phyloP scores from a whole-genome alignment of 2,888 invertebrate genomes.

The Ophraella communa region DNA sequence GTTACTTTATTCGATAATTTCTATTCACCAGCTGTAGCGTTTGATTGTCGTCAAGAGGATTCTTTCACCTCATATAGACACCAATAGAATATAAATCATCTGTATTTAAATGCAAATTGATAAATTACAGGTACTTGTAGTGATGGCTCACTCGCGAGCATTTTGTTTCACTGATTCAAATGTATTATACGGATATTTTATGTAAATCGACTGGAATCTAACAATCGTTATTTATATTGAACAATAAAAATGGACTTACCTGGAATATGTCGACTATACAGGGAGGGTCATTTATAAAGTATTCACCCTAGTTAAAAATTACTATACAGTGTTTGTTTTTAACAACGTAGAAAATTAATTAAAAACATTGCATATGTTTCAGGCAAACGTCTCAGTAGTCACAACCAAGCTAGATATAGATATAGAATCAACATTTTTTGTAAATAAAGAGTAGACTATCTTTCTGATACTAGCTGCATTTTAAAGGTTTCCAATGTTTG shows the following conservation, averaged over 20 bases:
- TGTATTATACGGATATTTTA: slow-evolving; percentile 24
- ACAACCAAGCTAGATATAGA: too few relatives aligned
- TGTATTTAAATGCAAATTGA: slow-evolving; percentile 34
- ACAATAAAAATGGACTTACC: not conserved
- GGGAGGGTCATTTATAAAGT: not conserved
- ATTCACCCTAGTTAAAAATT: too few relatives aligned
- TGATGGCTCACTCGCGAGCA: slow-evolving; percentile 29
- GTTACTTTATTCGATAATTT: slow-evolving; percentile 29
- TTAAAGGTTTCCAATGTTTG: too few relatives aligned
- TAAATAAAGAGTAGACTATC: too few relatives aligned
- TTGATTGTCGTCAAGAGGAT: slow-evolving; percentile 41
- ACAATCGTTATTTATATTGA: slow-evolving; percentile 8
- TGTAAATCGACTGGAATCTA: slow-evolving; percentile 15
- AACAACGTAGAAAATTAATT: not conserved
- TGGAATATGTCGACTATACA: not conserved
- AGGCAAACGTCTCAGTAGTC: too few relatives aligned
- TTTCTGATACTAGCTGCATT: too few relatives aligned
- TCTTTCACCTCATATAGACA: slow-evolving; percentile 38
- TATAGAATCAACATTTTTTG: too few relatives aligned
- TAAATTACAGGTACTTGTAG: slow-evolving; percentile 33
- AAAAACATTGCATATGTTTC: too few relatives aligned
- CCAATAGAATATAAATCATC: slow-evolving; percentile 33
- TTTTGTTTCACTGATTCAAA: slow-evolving; percentile 26
- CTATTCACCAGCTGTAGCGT: slow-evolving; percentile 36
- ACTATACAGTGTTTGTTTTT: not conserved